Conservation (phyloP, 2,797 vertebrate genomes). For the Tenualosa ilisha region DNA sequence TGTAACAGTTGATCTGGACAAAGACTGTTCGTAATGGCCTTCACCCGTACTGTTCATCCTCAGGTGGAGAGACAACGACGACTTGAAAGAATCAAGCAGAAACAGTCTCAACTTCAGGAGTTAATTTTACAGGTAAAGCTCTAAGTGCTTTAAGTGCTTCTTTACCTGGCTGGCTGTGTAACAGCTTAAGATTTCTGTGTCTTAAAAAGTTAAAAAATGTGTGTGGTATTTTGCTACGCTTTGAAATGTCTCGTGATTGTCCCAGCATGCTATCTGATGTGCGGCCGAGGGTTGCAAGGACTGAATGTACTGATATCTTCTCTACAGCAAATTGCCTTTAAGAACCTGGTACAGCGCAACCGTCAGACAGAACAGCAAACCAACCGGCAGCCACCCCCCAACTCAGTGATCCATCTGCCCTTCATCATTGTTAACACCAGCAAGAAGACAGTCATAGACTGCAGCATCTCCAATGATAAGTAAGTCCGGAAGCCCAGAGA, state of each 20-base stretch:
- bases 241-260: not conserved
- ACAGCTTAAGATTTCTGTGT: not conserved
- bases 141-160: not conserved
- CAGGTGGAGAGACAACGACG: conserved; percentile 95
- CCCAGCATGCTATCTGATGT: not conserved
- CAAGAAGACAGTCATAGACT: conserved; percentile 99
- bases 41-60: conserved; percentile 5
- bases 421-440: conserved; percentile 99
- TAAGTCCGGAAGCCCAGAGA: conserved; percentile 61
- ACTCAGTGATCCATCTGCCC: conserved; percentile 96
- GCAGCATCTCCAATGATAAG: conserved; percentile 99
- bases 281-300: not conserved
- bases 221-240: not conserved
- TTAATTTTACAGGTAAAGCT: conserved; percentile 92
- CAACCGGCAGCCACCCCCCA: conserved; percentile 88
- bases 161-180: not conserved
- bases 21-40: not conserved
- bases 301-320: conserved; percentile 32
- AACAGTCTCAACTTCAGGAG: conserved; percentile 98
- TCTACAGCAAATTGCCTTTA: conserved; percentile 98
- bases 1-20: not conserved
- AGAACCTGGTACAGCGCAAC: conserved; percentile 97
- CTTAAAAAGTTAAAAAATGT: not conserved
- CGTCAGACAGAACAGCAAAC: conserved; percentile 91
- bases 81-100: conserved; percentile 98